Evolutionary conservation across 2,797 vertebrate genomes (phyloP), one percentile per base, ranked within the genome.

Genomic region (Arrhamphus sclerolepis): DNA sequence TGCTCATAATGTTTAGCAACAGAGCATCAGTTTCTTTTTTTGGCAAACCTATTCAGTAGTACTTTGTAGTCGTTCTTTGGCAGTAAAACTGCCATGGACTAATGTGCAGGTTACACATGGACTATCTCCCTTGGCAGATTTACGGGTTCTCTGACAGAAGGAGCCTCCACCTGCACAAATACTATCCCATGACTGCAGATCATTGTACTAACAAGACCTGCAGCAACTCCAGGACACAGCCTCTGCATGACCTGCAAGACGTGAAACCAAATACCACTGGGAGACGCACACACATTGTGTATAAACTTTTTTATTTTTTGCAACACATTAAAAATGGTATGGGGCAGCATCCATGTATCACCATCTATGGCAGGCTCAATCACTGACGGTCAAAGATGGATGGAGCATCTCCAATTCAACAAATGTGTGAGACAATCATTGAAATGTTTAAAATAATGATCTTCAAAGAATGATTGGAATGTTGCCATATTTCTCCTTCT

Each of bases 151-250:
- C 29, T 31, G 29, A 31, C 29, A 31, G 29, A 6, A 31, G 29
- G 92, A 89, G 83, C 87, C 85, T 86, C 92, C 94, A 96, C 93
- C 94, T 97, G 94, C 92, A 92, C 94, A 96, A 96, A 97, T 92
- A 96, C 89, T 90, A 89, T 91, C 84, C 82, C 90, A n/a, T 89
- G 87, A 89, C 92, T 81, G 85, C 83, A 91, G 91, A 91, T 92
- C 94, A 93, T 94, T 95, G 90, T 93, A 93, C 85, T 94, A 94
- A 96, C 92, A 92, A 94, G 92, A 82, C 85, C 88, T 89, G 92
- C 90, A 75, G 89, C 89, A 90, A 89, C 71, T 85, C 84, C 62
- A 77, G 89, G 65, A 66, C 54, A 16, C 57, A 58, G 46, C 55
- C 59, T 52, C 49, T 66, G 24, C 39, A 59, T 31, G 31, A 70